Base-by-base conservation (phyloP, 2,888 invertebrate species). In the Temnothorax ravouxi region DNA sequence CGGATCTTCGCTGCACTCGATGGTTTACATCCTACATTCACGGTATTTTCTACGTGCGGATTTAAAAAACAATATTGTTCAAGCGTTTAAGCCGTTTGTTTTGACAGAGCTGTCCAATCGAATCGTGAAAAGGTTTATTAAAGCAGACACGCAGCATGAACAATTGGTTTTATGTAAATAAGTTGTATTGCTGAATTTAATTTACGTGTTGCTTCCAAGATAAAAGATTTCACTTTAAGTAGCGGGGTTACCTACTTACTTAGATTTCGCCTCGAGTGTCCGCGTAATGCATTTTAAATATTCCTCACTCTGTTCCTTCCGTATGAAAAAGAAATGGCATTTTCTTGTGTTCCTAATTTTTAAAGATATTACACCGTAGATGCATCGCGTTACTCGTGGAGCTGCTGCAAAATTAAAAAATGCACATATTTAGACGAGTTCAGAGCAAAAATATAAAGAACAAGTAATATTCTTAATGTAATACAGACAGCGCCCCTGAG, bases 391-490 rank as follows among this genome's bases (percentile, higher is more conserved):
- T 44, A 38, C 29, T 64, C 75, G 44, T 8, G 44, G 0, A 77
- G 21, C 15, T 15, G 5, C 52, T 13, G n/a, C 3, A 13, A 77
- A 77, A 77, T 76, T 66, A 67, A 77, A 54, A 77, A 77, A 77
- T 15, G n/a, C 56, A 56, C 69, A 44, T 21, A 69, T 67, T 69
- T 21, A 56, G 77, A 77, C 29, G 44, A 15, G 41, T 13, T 38
- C 41, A 21, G 34, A 50, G 18, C n/a, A 44, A 56, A 44, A 44
- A 44, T 41, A 77, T 67, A 44, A 77, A 54, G 29, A 13, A 34
- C 69, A 77, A 77, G 77, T 69, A 77, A 77, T 77, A 77, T 77
- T 77, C 71, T 64, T 77, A 69, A 77, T 77, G 77, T 77, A 54
- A 54, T 77, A 69, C 69, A 44, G 66, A 54, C 15, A 77, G 29